A percentile compares a stretch with the other conserved stretches of the same genome.
Conservation (phyloP, 2,797 vertebrate species). For the Pachyuromys duprasi region DNA sequence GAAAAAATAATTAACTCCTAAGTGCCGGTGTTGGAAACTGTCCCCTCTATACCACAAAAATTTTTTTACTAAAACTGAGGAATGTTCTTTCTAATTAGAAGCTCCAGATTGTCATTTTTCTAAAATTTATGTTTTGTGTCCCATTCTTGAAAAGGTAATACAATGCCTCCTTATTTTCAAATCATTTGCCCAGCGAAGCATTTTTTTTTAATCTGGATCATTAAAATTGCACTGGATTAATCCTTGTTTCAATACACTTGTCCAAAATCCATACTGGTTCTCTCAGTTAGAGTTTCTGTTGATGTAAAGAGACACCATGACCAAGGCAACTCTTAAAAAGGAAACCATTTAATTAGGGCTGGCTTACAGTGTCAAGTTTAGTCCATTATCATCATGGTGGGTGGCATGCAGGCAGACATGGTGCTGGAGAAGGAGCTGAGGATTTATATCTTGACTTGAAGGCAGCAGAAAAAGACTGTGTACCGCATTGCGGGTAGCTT, state of each 20-base stretch:
- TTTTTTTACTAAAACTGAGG: constrained; percentile 66
- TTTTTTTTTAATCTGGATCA: background rate
- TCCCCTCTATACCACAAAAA: constrained; percentile 46
- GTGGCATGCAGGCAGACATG: background rate
- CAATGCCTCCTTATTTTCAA: constrained; percentile 77
- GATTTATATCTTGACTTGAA: background rate
- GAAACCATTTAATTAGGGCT: background rate
- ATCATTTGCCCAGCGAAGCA: constrained; percentile 71
- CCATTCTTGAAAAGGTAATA: constrained; percentile 72
- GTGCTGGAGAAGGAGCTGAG: background rate
- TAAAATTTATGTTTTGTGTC: constrained; percentile 76
- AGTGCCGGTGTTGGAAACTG: constrained; percentile 66
- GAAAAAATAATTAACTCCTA: constrained; percentile 65
- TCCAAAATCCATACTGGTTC: background rate
- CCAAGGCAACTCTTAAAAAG: background rate
- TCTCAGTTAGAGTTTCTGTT: background rate
- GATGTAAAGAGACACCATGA: background rate
- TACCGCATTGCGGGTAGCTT: background rate
- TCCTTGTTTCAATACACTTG: constrained; percentile 24
- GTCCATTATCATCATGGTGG: background rate
- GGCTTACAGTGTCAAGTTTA: background rate
- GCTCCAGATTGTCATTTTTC: constrained; percentile 83
- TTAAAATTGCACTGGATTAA: constrained; percentile 24
- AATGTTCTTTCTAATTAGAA: constrained; percentile 72
- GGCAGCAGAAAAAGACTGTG: background rate